phyloP scores from a whole-genome alignment of 2,888 invertebrate genomes.

The Monoplex corrugatus region DNA sequence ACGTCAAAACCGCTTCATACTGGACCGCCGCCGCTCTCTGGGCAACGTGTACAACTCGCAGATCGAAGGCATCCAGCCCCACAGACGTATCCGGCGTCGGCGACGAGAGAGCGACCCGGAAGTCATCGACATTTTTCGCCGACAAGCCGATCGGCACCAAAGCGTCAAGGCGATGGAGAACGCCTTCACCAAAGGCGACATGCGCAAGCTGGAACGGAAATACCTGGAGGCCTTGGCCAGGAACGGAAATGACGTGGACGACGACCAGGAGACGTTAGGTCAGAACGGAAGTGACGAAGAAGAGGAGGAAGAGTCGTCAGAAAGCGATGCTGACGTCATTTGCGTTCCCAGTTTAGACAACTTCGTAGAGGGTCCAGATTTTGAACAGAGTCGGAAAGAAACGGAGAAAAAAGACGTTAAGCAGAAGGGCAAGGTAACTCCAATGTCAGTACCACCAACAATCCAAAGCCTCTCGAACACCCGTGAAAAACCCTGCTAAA shows the following conservation, averaged over 20 bases:
- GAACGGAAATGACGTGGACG: slow-evolving; percentile 25
- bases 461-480: not conserved
- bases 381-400: not conserved
- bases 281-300: slow-evolving; percentile 25
- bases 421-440: not conserved
- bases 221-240: not conserved
- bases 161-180: slow-evolving; percentile 10
- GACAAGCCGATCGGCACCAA: slow-evolving; percentile 21
- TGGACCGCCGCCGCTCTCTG: slow-evolving; percentile 33
- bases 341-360: not conserved
- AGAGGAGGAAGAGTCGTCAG: not conserved
- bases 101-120: slow-evolving; percentile 32
- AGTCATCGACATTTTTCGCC: slow-evolving; percentile 24
- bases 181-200: not conserved
- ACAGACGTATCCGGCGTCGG: not conserved
- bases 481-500: no score
- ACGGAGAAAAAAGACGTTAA: not conserved
- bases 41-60: slow-evolving; percentile 26
- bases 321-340: not conserved
- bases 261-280: not conserved
- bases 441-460: not conserved
- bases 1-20: slow-evolving; percentile 6
- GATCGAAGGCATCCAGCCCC: not conserved
- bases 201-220: slow-evolving; percentile 28
- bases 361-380: not conserved